Conservation (phyloP, 2,797 vertebrate species). For the Poeciliopsis presidionis region DNA sequence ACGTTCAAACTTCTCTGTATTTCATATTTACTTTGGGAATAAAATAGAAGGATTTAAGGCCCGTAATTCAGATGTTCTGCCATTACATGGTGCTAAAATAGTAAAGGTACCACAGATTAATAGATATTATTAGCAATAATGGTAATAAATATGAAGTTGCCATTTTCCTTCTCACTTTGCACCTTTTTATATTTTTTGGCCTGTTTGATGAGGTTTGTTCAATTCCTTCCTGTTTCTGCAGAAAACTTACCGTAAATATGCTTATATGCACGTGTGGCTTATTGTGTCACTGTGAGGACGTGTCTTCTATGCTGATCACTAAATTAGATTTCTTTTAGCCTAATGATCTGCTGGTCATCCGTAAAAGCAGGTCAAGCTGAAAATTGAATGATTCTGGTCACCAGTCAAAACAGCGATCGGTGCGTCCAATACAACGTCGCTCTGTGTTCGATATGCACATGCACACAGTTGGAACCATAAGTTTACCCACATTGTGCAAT, state of each 20-base stretch:
- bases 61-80: background rate
- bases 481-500: background rate
- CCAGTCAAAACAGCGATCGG: background rate
- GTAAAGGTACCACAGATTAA: background rate
- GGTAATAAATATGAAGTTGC: background rate
- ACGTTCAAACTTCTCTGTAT: background rate
- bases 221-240: background rate
- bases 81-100: background rate
- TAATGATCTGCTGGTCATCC: background rate
- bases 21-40: background rate
- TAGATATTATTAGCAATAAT: background rate
- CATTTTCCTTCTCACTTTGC: background rate
- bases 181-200: background rate
- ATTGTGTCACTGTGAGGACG: background rate
- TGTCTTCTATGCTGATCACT: background rate
- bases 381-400: constrained; percentile 10
- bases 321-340: constrained; percentile 4
- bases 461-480: background rate
- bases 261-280: background rate
- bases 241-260: background rate
- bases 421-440: background rate
- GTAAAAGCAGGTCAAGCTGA: background rate
- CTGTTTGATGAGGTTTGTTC: background rate
- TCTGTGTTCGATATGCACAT: background rate
- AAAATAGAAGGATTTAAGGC: background rate